These are phyloP conservation scores for Syncerus caffer DNA, from an alignment of 2,797 vertebrate genomes.

Conservation along the genomic window DNA sequence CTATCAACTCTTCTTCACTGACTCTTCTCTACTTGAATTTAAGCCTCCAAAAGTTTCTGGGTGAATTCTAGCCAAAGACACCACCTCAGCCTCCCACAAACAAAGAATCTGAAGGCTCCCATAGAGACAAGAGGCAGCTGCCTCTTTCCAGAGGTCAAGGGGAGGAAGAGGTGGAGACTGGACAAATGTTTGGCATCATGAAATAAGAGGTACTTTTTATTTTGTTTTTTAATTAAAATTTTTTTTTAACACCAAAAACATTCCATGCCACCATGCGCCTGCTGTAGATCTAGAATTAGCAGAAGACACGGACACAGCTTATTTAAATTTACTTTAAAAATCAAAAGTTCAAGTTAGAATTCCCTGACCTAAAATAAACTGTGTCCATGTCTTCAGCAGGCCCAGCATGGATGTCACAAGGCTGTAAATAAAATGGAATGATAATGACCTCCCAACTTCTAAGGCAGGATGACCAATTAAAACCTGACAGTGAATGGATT, in stretches of 20 bases:
- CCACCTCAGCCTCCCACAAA: not conserved
- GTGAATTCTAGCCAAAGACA: not conserved
- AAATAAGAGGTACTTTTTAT: not conserved
- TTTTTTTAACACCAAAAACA: not conserved
- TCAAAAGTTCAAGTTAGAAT: not conserved
- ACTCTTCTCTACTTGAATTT: not conserved
- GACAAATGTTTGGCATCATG: not conserved
- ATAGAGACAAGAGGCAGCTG: rapidly evolving
- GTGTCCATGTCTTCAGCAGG: not conserved
- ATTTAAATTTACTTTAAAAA: not conserved
- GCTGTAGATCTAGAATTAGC: not conserved
- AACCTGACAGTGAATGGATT: not conserved
- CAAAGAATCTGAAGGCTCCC: not conserved
- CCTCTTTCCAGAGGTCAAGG: not conserved
- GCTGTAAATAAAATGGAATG: not conserved
- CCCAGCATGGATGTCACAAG: not conserved
- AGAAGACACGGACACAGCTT: not conserved
- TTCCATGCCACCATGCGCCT: not conserved
- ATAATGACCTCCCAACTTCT: not conserved
- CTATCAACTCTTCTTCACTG: not conserved
- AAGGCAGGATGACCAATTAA: not conserved
- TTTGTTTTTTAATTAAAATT: not conserved
- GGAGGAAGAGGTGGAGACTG: not conserved
- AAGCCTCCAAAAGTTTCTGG: not conserved
- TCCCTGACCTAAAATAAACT: not conserved